Base-by-base conservation (phyloP, 2,797 vertebrate species). In the Adelosebastes latens region DNA sequence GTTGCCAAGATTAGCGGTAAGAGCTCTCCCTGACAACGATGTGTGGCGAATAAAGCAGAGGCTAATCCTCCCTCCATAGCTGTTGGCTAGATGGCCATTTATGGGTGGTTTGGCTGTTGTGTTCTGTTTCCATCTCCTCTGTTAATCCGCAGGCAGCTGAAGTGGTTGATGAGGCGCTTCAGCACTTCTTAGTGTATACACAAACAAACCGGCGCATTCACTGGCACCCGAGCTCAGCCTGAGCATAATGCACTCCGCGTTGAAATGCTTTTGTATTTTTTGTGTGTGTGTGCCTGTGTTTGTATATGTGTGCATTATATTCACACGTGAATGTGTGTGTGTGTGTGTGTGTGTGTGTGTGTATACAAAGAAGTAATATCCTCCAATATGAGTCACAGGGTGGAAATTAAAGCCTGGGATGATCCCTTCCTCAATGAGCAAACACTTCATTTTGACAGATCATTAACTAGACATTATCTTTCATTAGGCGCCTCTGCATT, bases 381-480 rank as follows among this genome's bases (percentile, higher is more conserved):
- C 80, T 89, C 72, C 77, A 71, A 46, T 82, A 83, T 87, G 90
- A 92, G 89, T 94, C 93, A 85, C 83, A 82, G 88, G 79, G 84
- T 91, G 85, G 85, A 92, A 91, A 93, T 93, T 91, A 91, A 92
- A 93, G 89, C 83, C 80, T 42, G 67, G 76, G 91, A 92, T 92
- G 87, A 94, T 93, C 87, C 79, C 82, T 82, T 85, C 80, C 70
- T 92, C 87, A 91, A 88, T 91, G 89, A 93, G 89, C 91, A 93
- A 94, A 93, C 93, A 88, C 92, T 94, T 95, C 86, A 91, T 94
- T 93, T 92, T 94, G 93, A 93, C 92, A 95, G 92, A 91, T 93
- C 93, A 95, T 96, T 95, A 94, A 90, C 92, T 88, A 88, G 88
- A 93, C 93, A 89, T 94, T 94, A 94, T 94, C 91, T 92, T 94